Percentiles rank a stretch among this genome's conserved stretches.
Conservation (phyloP, 2,888 invertebrate genomes). For the Perizoma affinitatum region DNA sequence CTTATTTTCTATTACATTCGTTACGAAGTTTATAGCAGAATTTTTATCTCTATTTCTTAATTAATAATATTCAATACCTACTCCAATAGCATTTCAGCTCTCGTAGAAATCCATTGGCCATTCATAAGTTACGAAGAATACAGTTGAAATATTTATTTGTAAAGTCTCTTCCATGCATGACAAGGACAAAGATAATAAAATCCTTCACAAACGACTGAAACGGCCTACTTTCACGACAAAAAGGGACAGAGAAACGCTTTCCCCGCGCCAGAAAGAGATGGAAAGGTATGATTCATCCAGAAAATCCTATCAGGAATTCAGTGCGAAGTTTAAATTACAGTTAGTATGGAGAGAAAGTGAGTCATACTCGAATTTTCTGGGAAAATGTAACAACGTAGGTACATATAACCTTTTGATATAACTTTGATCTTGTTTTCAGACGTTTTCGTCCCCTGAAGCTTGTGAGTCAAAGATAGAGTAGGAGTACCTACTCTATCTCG, state of each 20-base stretch:
- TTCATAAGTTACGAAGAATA: no score
- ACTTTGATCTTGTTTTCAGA: not conserved
- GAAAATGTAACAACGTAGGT: constrained; percentile 3
- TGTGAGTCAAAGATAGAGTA: not conserved
- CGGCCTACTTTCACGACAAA: not conserved
- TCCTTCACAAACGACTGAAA: not conserved
- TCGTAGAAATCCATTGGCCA: no score
- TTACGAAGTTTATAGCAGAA: no score
- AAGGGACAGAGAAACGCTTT: constrained; percentile 16
- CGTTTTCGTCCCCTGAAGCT: not conserved
- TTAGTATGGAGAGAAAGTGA: constrained; percentile 23
- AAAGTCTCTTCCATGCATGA: no score
- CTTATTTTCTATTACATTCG: no score
- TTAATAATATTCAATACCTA: no score
- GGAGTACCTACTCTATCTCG: no score
- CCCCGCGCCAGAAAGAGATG: constrained; percentile 25
- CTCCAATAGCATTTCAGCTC: no score
- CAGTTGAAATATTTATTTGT: no score
- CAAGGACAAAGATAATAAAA: no score
- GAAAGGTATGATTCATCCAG: constrained; percentile 30
- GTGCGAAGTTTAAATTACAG: constrained; percentile 6
- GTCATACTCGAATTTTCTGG: constrained; percentile 26
- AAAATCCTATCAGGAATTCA: constrained; percentile 9
- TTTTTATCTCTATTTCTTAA: no score
- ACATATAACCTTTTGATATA: not conserved